Conservation (phyloP, 2,113 vertebrate species). For the Grus americana region DNA sequence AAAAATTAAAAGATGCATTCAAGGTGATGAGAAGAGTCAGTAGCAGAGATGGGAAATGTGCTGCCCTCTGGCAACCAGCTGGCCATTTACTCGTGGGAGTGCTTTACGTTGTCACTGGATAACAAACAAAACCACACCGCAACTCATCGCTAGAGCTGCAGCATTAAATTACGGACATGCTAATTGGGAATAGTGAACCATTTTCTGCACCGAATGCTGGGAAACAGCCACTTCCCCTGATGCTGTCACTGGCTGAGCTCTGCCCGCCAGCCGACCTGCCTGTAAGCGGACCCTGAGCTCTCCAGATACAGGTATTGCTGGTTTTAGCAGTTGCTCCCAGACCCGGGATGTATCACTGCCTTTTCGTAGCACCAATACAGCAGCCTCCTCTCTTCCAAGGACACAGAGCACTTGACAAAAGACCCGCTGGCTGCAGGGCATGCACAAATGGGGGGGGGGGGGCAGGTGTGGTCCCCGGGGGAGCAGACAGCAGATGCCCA, state of each 20-base stretch:
- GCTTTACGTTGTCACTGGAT: not conserved
- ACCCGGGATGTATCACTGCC: not conserved
- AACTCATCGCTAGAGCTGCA: not conserved
- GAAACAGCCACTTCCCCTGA: no score
- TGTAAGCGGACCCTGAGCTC: not conserved
- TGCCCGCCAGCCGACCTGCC: not conserved
- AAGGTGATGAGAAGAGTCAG: not conserved
- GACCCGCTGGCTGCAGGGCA: not conserved
- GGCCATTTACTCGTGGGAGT: not conserved
- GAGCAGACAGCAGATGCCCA: not conserved
- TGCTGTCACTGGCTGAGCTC: not conserved
- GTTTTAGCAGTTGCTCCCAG: not conserved
- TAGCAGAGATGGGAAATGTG: not conserved
- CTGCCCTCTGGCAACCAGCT: not conserved
- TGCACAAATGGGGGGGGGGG: no score
- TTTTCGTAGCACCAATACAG: not conserved
- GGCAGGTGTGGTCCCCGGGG: accelerated
- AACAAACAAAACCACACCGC: not conserved
- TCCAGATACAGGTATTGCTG: not conserved
- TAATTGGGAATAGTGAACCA: not conserved
- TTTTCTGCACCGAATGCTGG: not conserved
- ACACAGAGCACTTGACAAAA: not conserved
- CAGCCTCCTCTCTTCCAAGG: not conserved
- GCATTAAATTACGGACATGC: accelerated
- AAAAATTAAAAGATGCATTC: not conserved